Evolutionary conservation across 2,797 vertebrate genomes (phyloP), one percentile per base, ranked within the genome.

Genomic region (Anas bernieri): DNA sequence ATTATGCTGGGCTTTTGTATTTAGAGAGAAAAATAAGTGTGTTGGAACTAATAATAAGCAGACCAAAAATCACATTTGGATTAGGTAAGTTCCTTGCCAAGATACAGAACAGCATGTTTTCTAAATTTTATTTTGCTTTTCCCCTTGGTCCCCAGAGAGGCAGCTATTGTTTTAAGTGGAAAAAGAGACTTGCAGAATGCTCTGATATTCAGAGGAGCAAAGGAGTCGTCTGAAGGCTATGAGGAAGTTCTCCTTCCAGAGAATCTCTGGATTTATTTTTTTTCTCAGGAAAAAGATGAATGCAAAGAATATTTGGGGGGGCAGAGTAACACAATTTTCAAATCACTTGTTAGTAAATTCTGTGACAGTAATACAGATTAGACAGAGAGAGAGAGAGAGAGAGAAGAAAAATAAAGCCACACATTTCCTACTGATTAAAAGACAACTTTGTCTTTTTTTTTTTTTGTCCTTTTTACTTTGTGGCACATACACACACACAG

Each of bases 41-140:
- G n/a, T 74, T 80, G 13, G 48, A 85, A 80, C 18, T 83, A 80
- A 86, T 79, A 93, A 89, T 50, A 91, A 92, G 20, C 61, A 94
- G 64, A 80, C 4, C 4, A 74, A 67, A 89, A 92, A 80, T 72
- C 45, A 87, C 8, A 70, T 83, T 91, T 83, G 48, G n/a, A 67
- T 96, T 77, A 77, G 54, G 5, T 45, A 92, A 63, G 10, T 74
- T 79, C 52, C 46, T 80, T 10, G 11, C 64, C 76, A 75, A 87
- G 64, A 68, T 77, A 66, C 9, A 85, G 56, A 85, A 94, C 86
- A 2, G 1, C 15, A 30, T 4, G 4, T 70, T 79, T 94, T 77
- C 64, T 74, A 74, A 79, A 87, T 92, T 63, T 77, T 89, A n/a
- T 77, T 88, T 74, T 80, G 18, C 14, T 56, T 85, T 91, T 66